These are phyloP conservation scores for Branchipolynoe longqiensis DNA, from an alignment of 2,888 invertebrate species.

Conservation along the genomic window DNA sequence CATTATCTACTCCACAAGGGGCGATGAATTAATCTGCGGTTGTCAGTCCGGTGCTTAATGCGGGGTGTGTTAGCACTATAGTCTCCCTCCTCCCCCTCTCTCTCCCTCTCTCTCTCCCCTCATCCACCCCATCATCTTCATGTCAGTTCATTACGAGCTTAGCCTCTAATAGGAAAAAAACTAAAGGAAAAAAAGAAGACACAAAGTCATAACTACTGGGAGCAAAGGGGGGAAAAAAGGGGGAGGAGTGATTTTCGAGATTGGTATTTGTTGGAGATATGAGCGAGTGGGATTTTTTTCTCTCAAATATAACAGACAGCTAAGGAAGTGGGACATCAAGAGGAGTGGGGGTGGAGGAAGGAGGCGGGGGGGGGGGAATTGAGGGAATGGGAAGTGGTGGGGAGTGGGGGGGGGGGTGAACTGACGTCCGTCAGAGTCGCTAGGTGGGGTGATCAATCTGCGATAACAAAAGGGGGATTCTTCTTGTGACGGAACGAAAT, in stretches of 20 bases:
- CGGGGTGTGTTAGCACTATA: no score
- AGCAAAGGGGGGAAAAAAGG: neutral
- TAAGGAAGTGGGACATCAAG: no score
- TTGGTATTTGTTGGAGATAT: neutral
- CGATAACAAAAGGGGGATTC: no score
- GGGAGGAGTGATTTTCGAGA: neutral
- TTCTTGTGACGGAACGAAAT: no score
- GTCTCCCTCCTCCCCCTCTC: no score
- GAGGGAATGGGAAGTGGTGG: no score
- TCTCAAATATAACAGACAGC: no score
- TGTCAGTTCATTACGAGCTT: conserved; percentile 34
- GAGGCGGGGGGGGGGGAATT: no score
- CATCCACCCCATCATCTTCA: neutral
- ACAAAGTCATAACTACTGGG: neutral
- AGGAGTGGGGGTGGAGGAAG: no score
- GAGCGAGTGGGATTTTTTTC: neutral
- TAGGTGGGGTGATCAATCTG: no score
- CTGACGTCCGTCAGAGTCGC: no score
- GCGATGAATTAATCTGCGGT: conserved; percentile 20
- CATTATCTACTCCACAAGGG: neutral
- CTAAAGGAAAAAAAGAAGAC: neutral
- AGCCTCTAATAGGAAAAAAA: neutral
- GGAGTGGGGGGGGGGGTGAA: no score
- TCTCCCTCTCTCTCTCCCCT: neutral
- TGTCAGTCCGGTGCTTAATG: conserved; percentile 33